Percentiles rank a stretch among this genome's conserved stretches.
These are phyloP conservation scores for Caradrina kadenii DNA, from an alignment of 2,888 invertebrate genomes.

Conservation along the genomic window DNA sequence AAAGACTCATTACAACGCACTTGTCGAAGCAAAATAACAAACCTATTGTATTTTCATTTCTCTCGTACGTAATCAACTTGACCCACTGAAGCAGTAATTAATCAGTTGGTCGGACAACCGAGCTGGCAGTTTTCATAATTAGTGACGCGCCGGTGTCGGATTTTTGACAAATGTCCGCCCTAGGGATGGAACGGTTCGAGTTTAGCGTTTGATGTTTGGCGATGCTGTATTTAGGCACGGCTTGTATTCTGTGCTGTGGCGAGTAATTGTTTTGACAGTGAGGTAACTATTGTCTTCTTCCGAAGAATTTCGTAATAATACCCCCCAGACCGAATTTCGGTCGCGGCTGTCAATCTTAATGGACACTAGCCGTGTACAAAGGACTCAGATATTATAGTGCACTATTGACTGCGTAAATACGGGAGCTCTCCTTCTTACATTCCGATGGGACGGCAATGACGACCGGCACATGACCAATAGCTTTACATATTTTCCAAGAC, in stretches of 20 bases:
- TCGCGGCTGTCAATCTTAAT: too few species aligned
- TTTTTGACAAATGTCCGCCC: slow-evolving; percentile 63
- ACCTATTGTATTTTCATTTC: slow-evolving; percentile 32
- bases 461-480: too few species aligned
- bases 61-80: slow-evolving; percentile 47
- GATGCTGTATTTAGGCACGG: neutral
- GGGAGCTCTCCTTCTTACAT: too few species aligned
- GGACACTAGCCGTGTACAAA: too few species aligned
- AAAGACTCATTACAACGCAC: neutral
- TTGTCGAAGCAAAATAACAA: slow-evolving; percentile 16
- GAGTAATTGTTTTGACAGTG: slow-evolving; percentile 11
- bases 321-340: too few species aligned
- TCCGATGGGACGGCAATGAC: too few species aligned
- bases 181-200: slow-evolving; percentile 33
- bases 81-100: slow-evolving; percentile 60
- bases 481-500: too few species aligned
- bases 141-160: slow-evolving; percentile 60
- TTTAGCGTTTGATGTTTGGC: slow-evolving; percentile 26
- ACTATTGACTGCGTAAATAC: too few species aligned
- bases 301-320: too few species aligned
- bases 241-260: slow-evolving; percentile 1
- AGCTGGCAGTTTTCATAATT: slow-evolving; percentile 65
- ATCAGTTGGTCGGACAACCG: slow-evolving; percentile 58
- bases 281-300: too few species aligned
- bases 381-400: too few species aligned